Conservation (phyloP, 2,888 invertebrate genomes). For the Euplagia quadripunctaria region DNA sequence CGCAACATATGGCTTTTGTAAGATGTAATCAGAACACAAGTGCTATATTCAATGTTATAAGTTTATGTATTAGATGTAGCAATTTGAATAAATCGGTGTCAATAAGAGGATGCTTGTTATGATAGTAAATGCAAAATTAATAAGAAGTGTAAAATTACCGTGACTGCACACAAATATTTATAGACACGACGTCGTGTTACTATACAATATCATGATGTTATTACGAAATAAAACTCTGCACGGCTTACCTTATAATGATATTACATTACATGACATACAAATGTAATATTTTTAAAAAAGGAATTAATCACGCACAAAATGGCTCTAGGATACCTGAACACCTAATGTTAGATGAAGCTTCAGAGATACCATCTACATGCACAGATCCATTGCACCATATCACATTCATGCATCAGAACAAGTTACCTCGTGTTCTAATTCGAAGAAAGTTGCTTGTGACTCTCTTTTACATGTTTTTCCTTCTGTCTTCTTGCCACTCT, state of each 20-base stretch:
- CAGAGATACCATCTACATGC: slow-evolving; percentile 64
- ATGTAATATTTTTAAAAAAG: slow-evolving; percentile 27
- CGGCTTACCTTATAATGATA: slow-evolving; percentile 33
- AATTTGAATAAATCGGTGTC: slow-evolving; percentile 51
- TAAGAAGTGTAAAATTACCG: slow-evolving; percentile 28
- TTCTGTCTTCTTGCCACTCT: slow-evolving; percentile 69
- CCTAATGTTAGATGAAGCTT: slow-evolving; percentile 68
- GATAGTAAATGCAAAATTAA: slow-evolving; percentile 43
- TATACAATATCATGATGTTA: slow-evolving; percentile 20
- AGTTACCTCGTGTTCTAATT: slow-evolving; percentile 66
- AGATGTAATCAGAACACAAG: slow-evolving; percentile 63
- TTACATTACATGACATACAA: slow-evolving; percentile 28
- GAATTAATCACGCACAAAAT: slow-evolving; percentile 75
- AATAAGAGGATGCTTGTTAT: slow-evolving; percentile 64
- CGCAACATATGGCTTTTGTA: slow-evolving; percentile 69
- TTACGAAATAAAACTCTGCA: slow-evolving; percentile 33
- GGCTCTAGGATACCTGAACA: slow-evolving; percentile 72
- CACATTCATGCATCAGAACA: slow-evolving; percentile 75
- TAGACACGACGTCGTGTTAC: slow-evolving; percentile 35
- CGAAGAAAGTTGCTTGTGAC: slow-evolving; percentile 68
- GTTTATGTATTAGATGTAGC: slow-evolving; percentile 70
- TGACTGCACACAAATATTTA: slow-evolving; percentile 35
- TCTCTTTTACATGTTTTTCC: slow-evolving; percentile 68
- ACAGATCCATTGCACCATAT: slow-evolving; percentile 75
- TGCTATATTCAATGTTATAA: slow-evolving; percentile 61